phyloP scores from a whole-genome alignment of 2,797 vertebrate species.

The Pangasius djambal region DNA sequence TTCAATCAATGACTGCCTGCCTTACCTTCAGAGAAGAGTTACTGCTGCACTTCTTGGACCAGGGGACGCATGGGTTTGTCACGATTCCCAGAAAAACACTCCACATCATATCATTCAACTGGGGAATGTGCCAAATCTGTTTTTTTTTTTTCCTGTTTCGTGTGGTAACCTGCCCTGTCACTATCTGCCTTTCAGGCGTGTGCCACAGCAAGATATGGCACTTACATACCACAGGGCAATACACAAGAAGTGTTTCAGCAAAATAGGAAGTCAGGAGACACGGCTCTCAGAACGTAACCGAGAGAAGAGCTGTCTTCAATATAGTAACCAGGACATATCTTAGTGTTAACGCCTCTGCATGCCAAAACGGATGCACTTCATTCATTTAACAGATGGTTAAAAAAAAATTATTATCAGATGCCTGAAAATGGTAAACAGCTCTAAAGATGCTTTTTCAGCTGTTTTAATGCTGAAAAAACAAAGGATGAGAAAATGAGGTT shows the following conservation, averaged over 20 bases:
- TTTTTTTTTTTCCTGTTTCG: neutral
- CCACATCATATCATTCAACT: conserved; percentile 34
- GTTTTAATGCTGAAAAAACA: neutral
- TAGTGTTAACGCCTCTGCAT: neutral
- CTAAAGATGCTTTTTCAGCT: neutral
- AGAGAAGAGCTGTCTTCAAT: neutral
- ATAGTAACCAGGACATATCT: neutral
- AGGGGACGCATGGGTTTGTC: conserved; percentile 39
- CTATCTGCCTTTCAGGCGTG: conserved; percentile 17
- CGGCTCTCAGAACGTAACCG: neutral
- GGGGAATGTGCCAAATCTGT: conserved; percentile 28
- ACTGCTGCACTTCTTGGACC: conserved; percentile 47
- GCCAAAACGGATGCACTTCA: neutral
- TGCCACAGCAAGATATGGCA: conserved; percentile 24
- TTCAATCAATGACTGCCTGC: conserved; percentile 57
- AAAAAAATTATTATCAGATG: neutral
- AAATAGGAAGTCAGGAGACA: conserved; percentile 2
- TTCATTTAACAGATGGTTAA: neutral
- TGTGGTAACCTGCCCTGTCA: conserved; percentile 23
- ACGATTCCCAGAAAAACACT: conserved; percentile 49
- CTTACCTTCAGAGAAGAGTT: conserved; percentile 53
- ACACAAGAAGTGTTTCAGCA: neutral
- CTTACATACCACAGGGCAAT: neutral
- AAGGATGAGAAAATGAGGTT: neutral
- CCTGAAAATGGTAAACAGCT: neutral